A percentile compares a stretch with the other conserved stretches of the same genome.
Evolutionary conservation across 2,113 vertebrate species (phyloP).

Genomic region (Rhabdomys dilectus): DNA sequence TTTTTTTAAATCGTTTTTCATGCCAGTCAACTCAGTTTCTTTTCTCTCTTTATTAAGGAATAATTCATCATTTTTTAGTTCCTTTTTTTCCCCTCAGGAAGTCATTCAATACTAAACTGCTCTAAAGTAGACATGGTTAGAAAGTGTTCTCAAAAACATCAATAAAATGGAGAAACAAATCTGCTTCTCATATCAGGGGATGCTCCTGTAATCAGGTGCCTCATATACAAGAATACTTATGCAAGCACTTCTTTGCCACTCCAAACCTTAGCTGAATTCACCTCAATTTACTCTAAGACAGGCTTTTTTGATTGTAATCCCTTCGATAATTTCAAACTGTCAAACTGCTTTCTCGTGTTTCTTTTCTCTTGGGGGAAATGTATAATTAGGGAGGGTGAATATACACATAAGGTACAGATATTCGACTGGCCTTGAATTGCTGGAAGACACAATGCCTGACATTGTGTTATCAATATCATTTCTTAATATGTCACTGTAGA

Average conservation of each 20-base stretch:
- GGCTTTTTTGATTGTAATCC: neutral
- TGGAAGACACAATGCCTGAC: neutral
- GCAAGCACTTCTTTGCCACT: neutral
- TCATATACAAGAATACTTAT: neutral
- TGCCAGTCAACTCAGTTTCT: neutral
- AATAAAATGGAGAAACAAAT: slow-evolving; percentile 18
- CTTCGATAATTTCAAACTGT: neutral
- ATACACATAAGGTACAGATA: neutral
- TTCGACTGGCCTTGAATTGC: neutral
- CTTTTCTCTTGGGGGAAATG: neutral
- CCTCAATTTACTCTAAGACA: neutral
- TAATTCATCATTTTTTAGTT: slow-evolving; percentile 38
- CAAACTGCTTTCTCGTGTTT: slow-evolving; percentile 8
- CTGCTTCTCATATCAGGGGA: neutral
- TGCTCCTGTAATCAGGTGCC: neutral
- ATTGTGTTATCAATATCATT: neutral
- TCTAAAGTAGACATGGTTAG: neutral
- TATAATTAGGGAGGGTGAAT: neutral
- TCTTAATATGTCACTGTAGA: neutral
- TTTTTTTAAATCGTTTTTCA: slow-evolving; percentile 1
- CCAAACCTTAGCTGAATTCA: neutral
- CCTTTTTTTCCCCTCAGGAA: slow-evolving; percentile 10
- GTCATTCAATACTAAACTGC: slow-evolving; percentile 8
- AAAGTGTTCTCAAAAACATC: neutral
- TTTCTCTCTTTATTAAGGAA: neutral